Evolutionary conservation across 2,888 invertebrate species (phyloP).

Genomic region (Harpalus rufipes): DNA sequence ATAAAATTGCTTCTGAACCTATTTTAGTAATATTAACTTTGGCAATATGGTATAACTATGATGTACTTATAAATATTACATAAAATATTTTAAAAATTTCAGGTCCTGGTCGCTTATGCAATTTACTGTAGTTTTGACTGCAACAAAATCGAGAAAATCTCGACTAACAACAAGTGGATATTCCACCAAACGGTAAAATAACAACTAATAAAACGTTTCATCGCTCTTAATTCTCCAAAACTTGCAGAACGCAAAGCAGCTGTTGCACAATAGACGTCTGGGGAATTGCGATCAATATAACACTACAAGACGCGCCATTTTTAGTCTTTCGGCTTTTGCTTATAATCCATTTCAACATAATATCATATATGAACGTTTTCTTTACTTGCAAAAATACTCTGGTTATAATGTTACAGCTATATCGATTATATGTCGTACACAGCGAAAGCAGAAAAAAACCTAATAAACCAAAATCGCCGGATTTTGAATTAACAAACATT

Average conservation of each 20-base stretch:
- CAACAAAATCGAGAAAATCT: constrained; percentile 89
- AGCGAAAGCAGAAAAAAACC: constrained; percentile 81
- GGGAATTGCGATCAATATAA: constrained; percentile 92
- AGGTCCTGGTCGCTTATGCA: constrained; percentile 93
- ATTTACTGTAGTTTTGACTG: constrained; percentile 95
- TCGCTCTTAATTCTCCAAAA: background rate
- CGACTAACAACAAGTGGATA: constrained; percentile 80
- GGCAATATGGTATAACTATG: constrained; percentile 87
- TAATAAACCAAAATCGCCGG: constrained; percentile 75
- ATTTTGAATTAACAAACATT: constrained; percentile 77
- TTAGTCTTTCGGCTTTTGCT: constrained; percentile 91
- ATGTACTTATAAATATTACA: constrained; percentile 11
- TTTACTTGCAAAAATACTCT: constrained; percentile 95
- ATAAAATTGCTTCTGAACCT: constrained; percentile 88
- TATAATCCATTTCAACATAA: constrained; percentile 91
- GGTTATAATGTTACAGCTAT: constrained; percentile 92
- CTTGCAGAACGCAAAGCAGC: constrained; percentile 80
- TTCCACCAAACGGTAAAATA: constrained; percentile 72
- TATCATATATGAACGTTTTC: constrained; percentile 97
- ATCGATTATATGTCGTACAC: constrained; percentile 89
- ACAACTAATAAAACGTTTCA: background rate
- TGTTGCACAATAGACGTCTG: constrained; percentile 94
- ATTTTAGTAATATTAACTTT: constrained; percentile 91
- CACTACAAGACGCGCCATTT: constrained; percentile 93
- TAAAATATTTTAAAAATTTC: constrained; percentile 37